phyloP scores from a whole-genome alignment of 2,888 invertebrate species.

The Xestoiulus laeticollis region DNA sequence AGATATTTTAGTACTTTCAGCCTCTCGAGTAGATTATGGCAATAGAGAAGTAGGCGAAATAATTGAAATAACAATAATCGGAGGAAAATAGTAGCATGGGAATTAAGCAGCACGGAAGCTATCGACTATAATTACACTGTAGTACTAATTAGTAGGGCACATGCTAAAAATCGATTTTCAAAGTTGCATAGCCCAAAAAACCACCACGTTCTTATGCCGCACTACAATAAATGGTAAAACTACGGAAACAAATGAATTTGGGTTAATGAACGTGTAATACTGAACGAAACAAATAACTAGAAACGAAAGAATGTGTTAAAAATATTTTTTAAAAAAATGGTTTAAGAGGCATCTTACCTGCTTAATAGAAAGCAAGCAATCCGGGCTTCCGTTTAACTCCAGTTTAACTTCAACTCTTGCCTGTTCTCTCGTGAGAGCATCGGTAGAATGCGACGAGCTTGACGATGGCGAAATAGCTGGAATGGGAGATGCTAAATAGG shows the following conservation, averaged over 20 bases:
- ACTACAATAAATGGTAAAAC: neutral
- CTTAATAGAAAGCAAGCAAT: conserved; percentile 44
- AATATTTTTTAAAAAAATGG: conserved; percentile 5
- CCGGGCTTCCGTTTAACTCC: neutral
- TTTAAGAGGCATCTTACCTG: neutral
- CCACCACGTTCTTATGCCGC: neutral
- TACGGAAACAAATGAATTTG: neutral
- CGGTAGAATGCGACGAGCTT: neutral
- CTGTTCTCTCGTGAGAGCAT: neutral
- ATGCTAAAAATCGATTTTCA: no score
- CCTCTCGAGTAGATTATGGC: no score
- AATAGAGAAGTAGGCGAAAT: no score
- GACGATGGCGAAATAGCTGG: conserved; percentile 15
- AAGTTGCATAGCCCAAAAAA: neutral
- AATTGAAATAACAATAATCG: no score
- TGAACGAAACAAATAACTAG: no score
- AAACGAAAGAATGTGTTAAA: neutral
- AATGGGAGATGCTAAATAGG: neutral
- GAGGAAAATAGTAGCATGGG: no score
- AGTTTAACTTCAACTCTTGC: neutral
- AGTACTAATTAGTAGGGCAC: no score
- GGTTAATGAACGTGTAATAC: neutral
- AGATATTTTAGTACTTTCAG: no score
- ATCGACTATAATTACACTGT: no score
- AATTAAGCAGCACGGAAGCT: no score